These are phyloP conservation scores for Calonectris borealis DNA, from an alignment of 2,113 vertebrate genomes.

Conservation along the genomic window DNA sequence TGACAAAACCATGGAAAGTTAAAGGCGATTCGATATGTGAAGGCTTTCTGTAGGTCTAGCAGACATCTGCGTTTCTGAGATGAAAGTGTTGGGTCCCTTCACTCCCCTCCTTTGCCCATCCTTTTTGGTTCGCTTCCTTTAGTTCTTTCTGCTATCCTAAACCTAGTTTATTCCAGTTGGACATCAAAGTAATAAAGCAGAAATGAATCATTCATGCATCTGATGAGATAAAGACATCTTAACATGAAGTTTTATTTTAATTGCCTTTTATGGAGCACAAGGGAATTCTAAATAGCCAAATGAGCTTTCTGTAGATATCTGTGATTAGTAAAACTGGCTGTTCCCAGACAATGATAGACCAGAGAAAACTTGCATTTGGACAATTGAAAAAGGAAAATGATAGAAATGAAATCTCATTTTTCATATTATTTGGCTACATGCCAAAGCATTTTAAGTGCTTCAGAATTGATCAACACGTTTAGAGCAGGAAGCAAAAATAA, in stretches of 20 bases:
- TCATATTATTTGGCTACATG: not conserved
- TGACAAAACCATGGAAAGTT: not conserved
- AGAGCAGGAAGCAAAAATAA: not conserved
- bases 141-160: not conserved
- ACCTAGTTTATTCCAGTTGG: not conserved
- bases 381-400: not conserved
- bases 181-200: conserved; percentile 38
- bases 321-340: conserved; percentile 38
- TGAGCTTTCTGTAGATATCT: conserved; percentile 23
- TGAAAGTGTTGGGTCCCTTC: not conserved
- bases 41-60: not conserved
- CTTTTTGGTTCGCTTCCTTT: not conserved
- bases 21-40: not conserved
- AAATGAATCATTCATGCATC: conserved; percentile 28
- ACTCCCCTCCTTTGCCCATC: not conserved
- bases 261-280: conserved; percentile 52
- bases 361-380: not conserved
- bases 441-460: not conserved
- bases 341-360: conserved; percentile 23
- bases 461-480: not conserved
- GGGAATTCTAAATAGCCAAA: conserved; percentile 47
- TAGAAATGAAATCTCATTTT: not conserved
- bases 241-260: conserved; percentile 54
- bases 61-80: not conserved
- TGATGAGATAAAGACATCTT: conserved; percentile 54